Conservation (phyloP, 2,113 vertebrate genomes). For the Aegypius monachus region DNA sequence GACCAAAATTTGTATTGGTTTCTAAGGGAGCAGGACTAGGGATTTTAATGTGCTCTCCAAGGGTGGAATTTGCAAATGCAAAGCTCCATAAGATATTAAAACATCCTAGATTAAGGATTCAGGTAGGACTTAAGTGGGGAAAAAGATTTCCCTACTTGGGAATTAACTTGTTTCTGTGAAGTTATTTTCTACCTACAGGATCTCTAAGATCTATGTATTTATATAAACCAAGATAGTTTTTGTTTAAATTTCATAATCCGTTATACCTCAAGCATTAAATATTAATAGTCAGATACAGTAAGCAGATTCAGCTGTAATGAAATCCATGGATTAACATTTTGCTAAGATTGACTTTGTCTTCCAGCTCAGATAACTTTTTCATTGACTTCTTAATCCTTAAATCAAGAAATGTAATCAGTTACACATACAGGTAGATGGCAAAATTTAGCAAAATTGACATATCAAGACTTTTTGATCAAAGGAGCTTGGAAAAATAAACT, state of each 20-base stretch:
- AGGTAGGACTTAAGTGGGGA: not conserved
- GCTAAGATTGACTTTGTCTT: slow-evolving; percentile 13
- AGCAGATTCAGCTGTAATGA: not conserved
- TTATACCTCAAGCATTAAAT: not conserved
- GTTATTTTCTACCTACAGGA: not conserved
- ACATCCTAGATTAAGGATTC: not conserved
- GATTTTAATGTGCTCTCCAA: not conserved
- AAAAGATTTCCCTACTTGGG: not conserved
- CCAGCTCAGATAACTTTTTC: not conserved
- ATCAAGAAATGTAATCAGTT: slow-evolving; percentile 46
- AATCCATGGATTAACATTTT: slow-evolving; percentile 11
- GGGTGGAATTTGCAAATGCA: not conserved
- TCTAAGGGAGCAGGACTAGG: not conserved
- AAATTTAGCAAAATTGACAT: slow-evolving; percentile 32
- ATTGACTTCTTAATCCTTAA: slow-evolving; percentile 44
- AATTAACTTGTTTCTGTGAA: not conserved
- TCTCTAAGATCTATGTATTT: slow-evolving; percentile 10
- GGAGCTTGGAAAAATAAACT: not conserved
- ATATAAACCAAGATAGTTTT: not conserved
- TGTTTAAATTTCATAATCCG: slow-evolving; percentile 10
- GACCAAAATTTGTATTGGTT: not conserved
- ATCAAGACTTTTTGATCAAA: slow-evolving; percentile 10
- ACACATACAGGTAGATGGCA: not conserved
- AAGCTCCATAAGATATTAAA: not conserved
- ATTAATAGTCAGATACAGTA: slow-evolving; percentile 14